Conservation (phyloP, 2,113 vertebrate genomes). For the Mus musculus region GRCm39 chr2:127986001-127986500, state of each 20-base stretch:
- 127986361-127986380: background rate
- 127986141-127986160: background rate
- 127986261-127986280: accelerated
- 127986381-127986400: background rate
- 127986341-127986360: accelerated
- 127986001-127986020: background rate
- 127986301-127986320: background rate
- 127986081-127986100: background rate
- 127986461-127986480: background rate
- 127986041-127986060: background rate
- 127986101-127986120: background rate
- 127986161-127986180: background rate
- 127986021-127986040: background rate
- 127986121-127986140: background rate
- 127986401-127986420: background rate
- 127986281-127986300: background rate
- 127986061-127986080: background rate
- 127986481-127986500: accelerated
- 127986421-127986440: background rate
- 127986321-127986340: background rate
- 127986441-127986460: background rate
- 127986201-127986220: background rate
- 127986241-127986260: background rate
- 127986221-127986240: background rate
- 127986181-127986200: background rate